These are phyloP conservation scores for Anneissia japonica DNA, from an alignment of 35 echinoderm and acorn worm genomes.

Conservation along the genomic window DNA sequence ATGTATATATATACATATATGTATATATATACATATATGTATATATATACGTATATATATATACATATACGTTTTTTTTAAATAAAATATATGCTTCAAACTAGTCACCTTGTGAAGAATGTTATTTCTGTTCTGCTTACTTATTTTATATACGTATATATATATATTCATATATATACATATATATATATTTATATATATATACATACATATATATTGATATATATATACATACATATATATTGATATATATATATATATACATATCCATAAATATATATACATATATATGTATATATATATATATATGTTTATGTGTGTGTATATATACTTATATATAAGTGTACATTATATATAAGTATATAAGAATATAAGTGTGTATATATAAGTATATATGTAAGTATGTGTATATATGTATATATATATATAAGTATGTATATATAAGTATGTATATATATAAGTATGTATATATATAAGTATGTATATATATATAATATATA, in stretches of 20 bases:
- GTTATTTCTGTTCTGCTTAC: no score
- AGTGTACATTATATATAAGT: neutral
- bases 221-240: constrained; percentile 3
- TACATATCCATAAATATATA: neutral
- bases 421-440: neutral
- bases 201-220: neutral
- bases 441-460: neutral
- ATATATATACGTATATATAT: neutral
- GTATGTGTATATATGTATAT: constrained; percentile 3
- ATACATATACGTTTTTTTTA: no score
- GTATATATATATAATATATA: constrained; percentile 3
- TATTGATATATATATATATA: neutral
- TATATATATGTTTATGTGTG: neutral
- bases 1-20: neutral
- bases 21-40: neutral
- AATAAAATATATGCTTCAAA: no score
- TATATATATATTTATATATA: neutral
- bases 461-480: neutral
- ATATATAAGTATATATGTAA: neutral
- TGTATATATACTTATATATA: neutral
- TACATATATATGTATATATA: constrained; percentile 3
- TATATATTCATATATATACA: no score
- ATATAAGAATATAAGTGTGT: neutral
- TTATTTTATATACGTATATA: no score
- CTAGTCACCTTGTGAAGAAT: no score